A percentile compares a stretch with the other conserved stretches of the same genome.
These are phyloP conservation scores for Borostomias antarcticus DNA, from an alignment of 2,797 vertebrate genomes.

Conservation along the genomic window DNA sequence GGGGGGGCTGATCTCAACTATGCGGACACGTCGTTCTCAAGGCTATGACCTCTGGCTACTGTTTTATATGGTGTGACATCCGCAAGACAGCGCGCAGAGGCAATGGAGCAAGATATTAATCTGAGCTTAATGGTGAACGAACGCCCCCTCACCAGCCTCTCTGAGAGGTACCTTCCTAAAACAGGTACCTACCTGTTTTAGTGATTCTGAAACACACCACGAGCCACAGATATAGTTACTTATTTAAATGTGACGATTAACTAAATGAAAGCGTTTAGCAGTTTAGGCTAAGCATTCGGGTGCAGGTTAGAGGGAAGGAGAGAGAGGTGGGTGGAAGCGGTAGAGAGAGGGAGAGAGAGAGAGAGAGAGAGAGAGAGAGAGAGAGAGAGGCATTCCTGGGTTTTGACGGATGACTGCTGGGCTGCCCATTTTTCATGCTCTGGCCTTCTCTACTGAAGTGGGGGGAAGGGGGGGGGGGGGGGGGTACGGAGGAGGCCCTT, in stretches of 20 bases:
- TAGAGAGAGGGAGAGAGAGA: too few species aligned
- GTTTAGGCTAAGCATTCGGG: slow-evolving; percentile 44
- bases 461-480: slow-evolving; percentile 28
- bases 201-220: slow-evolving; percentile 14
- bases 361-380: slow-evolving; percentile 5
- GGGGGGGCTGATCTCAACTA: not conserved
- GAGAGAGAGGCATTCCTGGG: slow-evolving; percentile 58
- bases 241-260: slow-evolving; percentile 31
- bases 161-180: slow-evolving; percentile 11
- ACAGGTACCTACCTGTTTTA: slow-evolving; percentile 29
- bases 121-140: slow-evolving; percentile 13
- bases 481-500: too few species aligned
- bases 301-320: slow-evolving; percentile 24
- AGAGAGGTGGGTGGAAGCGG: too few species aligned
- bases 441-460: slow-evolving; percentile 49
- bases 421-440: slow-evolving; percentile 59
- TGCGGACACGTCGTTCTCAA: not conserved
- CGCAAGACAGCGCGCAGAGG: slow-evolving; percentile 10
- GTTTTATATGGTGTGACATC: slow-evolving; percentile 8
- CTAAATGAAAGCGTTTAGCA: slow-evolving; percentile 41
- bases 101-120: not conserved
- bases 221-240: slow-evolving; percentile 13
- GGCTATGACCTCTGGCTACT: slow-evolving; percentile 1
- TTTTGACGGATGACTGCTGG: slow-evolving; percentile 64
- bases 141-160: slow-evolving; percentile 7